A percentile compares a stretch with the other conserved stretches of the same genome.
These are phyloP conservation scores for Bombus waltoni DNA, from an alignment of 1,140 invertebrate species.

Conservation along the genomic window DNA sequence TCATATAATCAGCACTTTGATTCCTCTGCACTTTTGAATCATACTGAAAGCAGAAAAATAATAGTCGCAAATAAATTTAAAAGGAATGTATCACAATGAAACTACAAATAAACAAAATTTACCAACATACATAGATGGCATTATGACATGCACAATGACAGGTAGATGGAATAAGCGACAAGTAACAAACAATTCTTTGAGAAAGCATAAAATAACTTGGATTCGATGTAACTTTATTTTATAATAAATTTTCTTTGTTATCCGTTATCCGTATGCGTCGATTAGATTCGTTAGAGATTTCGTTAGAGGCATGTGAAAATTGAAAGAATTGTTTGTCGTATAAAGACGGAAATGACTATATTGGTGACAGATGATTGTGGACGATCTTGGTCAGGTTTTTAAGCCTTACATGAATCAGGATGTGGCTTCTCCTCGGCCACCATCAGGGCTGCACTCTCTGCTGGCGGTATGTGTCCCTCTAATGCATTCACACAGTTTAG, in stretches of 20 bases:
- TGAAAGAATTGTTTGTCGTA: conserved; percentile 61
- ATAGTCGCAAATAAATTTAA: conserved; percentile 67
- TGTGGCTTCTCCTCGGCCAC: conserved; percentile 90
- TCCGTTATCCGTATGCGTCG: not conserved
- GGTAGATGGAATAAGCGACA: conserved; percentile 53
- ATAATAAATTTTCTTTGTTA: not conserved
- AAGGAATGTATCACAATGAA: conserved; percentile 66
- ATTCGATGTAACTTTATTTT: not conserved
- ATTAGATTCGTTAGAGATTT: not conserved
- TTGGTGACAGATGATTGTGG: conserved; percentile 66
- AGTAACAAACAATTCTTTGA: conserved; percentile 71
- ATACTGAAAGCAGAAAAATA: conserved; percentile 71
- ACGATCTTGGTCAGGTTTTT: conserved; percentile 66
- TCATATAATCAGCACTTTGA: conserved; percentile 66
- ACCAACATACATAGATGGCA: conserved; percentile 67
- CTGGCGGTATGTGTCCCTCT: conserved; percentile 89
- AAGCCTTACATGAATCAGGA: conserved; percentile 91
- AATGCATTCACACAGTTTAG: conserved; percentile 93
- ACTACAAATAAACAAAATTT: conserved; percentile 65
- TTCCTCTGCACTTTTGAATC: conserved; percentile 66
- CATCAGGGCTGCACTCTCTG: conserved; percentile 89
- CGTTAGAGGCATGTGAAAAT: not conserved
- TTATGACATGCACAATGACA: conserved; percentile 72
- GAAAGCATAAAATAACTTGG: not conserved
- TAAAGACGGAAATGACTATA: conserved; percentile 48